Conservation (phyloP, 1,140 invertebrate species). For the Pogonognathellus flavescens region DNA sequence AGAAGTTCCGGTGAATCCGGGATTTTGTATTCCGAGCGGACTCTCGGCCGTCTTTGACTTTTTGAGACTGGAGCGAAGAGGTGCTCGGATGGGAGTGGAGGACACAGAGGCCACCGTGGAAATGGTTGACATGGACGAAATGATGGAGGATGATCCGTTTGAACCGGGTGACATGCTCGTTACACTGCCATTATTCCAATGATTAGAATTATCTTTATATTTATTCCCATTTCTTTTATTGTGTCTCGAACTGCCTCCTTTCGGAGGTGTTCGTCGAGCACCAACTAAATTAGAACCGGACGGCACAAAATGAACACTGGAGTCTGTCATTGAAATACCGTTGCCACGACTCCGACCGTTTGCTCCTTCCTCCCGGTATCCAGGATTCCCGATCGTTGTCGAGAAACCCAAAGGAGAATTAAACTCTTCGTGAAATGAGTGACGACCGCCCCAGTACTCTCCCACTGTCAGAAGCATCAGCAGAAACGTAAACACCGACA, state of each 20-base stretch:
- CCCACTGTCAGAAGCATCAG: slow-evolving; percentile 64
- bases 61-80: slow-evolving; percentile 84
- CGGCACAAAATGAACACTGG: slow-evolving; percentile 66
- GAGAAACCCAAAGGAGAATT: slow-evolving; percentile 31
- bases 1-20: slow-evolving; percentile 83
- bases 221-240: slow-evolving; percentile 53
- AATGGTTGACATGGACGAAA: slow-evolving; percentile 55
- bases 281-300: slow-evolving; percentile 52
- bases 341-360: slow-evolving; percentile 52
- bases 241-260: slow-evolving; percentile 4
- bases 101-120: slow-evolving; percentile 58
- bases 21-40: slow-evolving; percentile 86
- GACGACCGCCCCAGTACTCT: slow-evolving; percentile 52
- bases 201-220: slow-evolving; percentile 29
- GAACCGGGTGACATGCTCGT: slow-evolving; percentile 60
- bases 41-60: slow-evolving; percentile 75
- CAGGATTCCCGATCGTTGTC: slow-evolving; percentile 65
- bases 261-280: slow-evolving; percentile 17
- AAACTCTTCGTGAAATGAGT: neutral
- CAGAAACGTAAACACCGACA: slow-evolving; percentile 63
- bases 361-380: slow-evolving; percentile 56
- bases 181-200: slow-evolving; percentile 61
- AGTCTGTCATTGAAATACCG: slow-evolving; percentile 67
- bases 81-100: slow-evolving; percentile 74
- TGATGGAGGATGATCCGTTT: slow-evolving; percentile 48